phyloP scores from a whole-genome alignment of 2,113 vertebrate species.

The Cichladusa arquata region DNA sequence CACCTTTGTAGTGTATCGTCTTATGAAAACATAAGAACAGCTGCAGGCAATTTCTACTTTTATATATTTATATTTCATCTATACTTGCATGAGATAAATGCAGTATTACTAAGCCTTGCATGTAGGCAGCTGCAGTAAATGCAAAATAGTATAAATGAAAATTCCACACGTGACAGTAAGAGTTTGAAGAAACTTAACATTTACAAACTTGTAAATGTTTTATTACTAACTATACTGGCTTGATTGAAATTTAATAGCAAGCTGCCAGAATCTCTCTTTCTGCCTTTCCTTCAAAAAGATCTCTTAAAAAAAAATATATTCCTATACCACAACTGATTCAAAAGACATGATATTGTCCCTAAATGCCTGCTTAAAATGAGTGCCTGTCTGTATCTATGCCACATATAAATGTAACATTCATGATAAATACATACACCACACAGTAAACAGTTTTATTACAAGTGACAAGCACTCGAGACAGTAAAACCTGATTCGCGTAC shows the following conservation, averaged over 20 bases:
- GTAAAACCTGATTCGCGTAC: slow-evolving; percentile 32
- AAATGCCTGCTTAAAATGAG: neutral
- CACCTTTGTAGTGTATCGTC: neutral
- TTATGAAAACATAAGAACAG: neutral
- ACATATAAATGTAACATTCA: neutral
- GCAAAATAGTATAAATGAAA: slow-evolving; percentile 33
- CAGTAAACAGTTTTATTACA: neutral
- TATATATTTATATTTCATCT: neutral
- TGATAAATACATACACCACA: neutral
- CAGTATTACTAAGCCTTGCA: neutral
- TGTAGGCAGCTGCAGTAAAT: neutral
- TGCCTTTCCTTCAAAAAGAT: neutral
- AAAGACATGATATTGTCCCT: neutral
- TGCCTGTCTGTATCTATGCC: neutral
- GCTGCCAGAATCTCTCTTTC: slow-evolving; percentile 24
- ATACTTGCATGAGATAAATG: neutral
- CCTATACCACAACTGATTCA: neutral
- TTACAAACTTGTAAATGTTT: slow-evolving; percentile 62
- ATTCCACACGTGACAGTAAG: slow-evolving; percentile 18
- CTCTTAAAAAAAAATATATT: neutral
- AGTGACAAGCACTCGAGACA: neutral
- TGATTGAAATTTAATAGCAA: slow-evolving; percentile 57
- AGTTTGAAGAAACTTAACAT: slow-evolving; percentile 45
- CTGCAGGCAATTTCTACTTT: neutral
- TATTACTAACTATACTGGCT: slow-evolving; percentile 50